Conservation (phyloP, 2,888 invertebrate species). For the Trichopria drosophilae region DNA sequence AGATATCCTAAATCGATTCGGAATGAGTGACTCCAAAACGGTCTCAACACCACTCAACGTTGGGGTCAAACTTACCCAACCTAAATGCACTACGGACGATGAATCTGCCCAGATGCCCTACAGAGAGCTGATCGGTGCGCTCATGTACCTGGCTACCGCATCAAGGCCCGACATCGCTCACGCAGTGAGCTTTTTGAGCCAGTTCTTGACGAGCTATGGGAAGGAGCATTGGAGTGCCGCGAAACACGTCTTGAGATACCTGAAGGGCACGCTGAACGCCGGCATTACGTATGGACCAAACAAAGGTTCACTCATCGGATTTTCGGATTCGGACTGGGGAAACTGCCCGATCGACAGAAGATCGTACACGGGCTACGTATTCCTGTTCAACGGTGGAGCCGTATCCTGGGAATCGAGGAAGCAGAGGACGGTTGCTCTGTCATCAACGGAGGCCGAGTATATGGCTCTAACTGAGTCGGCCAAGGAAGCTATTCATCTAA, state of each 20-base stretch:
- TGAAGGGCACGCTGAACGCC: too few species aligned
- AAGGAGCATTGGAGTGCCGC: slow-evolving; percentile 16
- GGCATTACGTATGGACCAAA: neutral
- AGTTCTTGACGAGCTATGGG: slow-evolving; percentile 10
- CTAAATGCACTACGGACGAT: too few species aligned
- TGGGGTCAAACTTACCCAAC: too few species aligned
- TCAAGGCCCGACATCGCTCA: slow-evolving; percentile 4
- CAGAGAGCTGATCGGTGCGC: slow-evolving; percentile 9
- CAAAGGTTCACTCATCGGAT: neutral
- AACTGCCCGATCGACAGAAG: too few species aligned
- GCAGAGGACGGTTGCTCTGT: slow-evolving; percentile 16
- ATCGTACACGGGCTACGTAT: too few species aligned
- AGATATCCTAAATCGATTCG: too few species aligned
- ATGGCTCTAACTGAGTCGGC: neutral
- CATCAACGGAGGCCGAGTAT: slow-evolving; percentile 24
- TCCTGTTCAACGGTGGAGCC: too few species aligned
- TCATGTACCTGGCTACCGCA: slow-evolving; percentile 14
- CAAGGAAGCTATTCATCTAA: slow-evolving; percentile 16
- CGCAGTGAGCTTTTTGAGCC: neutral
- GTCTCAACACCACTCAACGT: too few species aligned
- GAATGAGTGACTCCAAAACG: too few species aligned
- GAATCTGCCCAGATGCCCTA: too few species aligned
- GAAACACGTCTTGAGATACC: slow-evolving; percentile 10
- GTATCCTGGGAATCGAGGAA: too few species aligned
- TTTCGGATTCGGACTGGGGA: slow-evolving; percentile 2